These are phyloP conservation scores for Protosalanx chinensis DNA, from an alignment of 2,797 vertebrate species.

Conservation along the genomic window DNA sequence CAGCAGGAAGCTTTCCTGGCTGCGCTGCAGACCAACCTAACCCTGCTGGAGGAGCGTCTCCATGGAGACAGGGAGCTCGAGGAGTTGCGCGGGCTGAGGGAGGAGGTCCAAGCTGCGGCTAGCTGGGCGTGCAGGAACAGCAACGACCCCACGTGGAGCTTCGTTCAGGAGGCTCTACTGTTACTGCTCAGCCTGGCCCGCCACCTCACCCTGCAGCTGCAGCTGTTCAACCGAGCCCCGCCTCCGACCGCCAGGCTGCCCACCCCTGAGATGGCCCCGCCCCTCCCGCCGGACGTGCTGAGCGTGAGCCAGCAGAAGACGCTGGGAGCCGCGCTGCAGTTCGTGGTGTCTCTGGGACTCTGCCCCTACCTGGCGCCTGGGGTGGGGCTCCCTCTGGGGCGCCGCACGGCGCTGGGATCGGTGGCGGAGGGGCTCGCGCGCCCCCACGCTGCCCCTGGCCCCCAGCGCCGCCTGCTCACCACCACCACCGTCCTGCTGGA, in stretches of 20 bases:
- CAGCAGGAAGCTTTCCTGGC: constrained; percentile 67
- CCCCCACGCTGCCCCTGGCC: constrained; percentile 15
- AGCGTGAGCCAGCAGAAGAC: constrained; percentile 82
- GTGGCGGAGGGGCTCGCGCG: constrained; percentile 67
- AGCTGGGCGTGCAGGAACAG: constrained; percentile 59
- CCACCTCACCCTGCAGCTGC: constrained; percentile 67
- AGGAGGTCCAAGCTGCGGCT: constrained; percentile 42
- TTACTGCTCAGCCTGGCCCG: constrained; percentile 76
- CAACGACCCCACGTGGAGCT: constrained; percentile 76
- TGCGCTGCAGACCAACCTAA: constrained; percentile 71
- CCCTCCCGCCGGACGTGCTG: constrained; percentile 82
- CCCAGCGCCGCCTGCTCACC: constrained; percentile 62
- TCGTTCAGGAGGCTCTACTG: constrained; percentile 78
- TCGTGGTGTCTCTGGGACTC: constrained; percentile 82
- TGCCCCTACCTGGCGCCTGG: constrained; percentile 82
- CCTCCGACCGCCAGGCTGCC: constrained; percentile 44
- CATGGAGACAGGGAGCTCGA: constrained; percentile 38
- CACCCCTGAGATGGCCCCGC: constrained; percentile 68
- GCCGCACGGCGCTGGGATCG: constrained; percentile 77
- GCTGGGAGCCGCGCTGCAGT: constrained; percentile 76
- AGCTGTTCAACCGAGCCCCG: constrained; percentile 53
- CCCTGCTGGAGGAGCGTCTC: constrained; percentile 65
- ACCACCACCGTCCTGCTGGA: constrained; percentile 69
- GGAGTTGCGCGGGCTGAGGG: constrained; percentile 27
- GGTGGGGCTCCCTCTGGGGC: constrained; percentile 76